Base-by-base conservation (phyloP, 1,140 invertebrate species). In the Brachionus rubens region DNA sequence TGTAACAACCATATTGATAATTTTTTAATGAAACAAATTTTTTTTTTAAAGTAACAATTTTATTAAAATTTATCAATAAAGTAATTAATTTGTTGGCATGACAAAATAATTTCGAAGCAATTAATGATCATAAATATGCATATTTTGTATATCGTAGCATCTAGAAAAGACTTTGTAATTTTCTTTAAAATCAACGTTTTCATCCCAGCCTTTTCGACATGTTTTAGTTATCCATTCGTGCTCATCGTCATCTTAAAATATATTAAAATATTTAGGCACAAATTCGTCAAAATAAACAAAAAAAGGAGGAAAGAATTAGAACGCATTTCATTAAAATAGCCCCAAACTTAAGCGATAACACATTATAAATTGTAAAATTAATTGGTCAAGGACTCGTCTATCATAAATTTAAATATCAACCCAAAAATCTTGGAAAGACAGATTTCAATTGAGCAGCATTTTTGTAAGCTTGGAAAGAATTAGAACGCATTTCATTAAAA, bases 201-300 rank as follows among this genome's bases (percentile, higher is more conserved):
- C 84, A 77, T 85, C 84, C 83, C 83, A 85, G 36, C 82, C 83
- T 78, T 85, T 85, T 26, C 84, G 75, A 77, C 84, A 85, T 1
- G 80, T 84, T 70, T 79, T 80, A 19, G 83, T 77, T 43, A 85
- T 84, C 83, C 83, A 85, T 62, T 82, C 80, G 79, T 85, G 82
- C 78, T 84, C 83, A 79, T 84, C 83, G 79, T 83, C 83, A 82
- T 84, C 83, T 83, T 36, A 12, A 1, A 59, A 59, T 81, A 80
- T 59, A 76, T 30, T 77, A 47, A 76, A 76, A 41, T n/a, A 28
- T 16, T 33, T 33, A 30, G 36, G 1, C 36, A 19, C 19, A 28
- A 19, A n/a, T n/a, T 56, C 10, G 12, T 56, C 9, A 36, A 36
- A 65, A 16, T 5, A 26, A 70, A 46, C 75, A 19, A 77, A 68